phyloP scores from a whole-genome alignment of 2,888 invertebrate species.

The Seladonia tumulorum region DNA sequence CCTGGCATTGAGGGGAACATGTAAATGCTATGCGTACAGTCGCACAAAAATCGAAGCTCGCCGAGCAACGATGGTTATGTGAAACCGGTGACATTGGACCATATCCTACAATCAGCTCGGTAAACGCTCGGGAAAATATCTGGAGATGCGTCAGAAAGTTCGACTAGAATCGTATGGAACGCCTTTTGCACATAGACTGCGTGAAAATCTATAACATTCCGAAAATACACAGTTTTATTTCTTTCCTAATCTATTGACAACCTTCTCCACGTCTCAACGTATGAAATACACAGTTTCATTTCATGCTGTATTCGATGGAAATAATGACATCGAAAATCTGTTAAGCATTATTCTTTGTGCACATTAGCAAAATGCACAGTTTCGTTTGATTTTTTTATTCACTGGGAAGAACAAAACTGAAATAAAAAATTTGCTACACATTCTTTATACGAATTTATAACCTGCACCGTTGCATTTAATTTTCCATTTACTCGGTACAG shows the following conservation, averaged over 20 bases:
- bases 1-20: not conserved
- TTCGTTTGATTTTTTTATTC: not conserved
- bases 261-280: too few species aligned
- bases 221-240: not conserved
- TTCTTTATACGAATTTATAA: not conserved
- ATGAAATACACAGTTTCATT: not conserved
- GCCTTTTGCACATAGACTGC: not conserved
- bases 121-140: not conserved
- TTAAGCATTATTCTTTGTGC: not conserved
- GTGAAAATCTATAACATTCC: not conserved
- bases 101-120: not conserved
- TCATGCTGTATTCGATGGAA: not conserved
- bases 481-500: too few species aligned
- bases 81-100: not conserved
- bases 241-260: too few species aligned
- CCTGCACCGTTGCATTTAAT: too few species aligned
- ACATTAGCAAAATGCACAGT: not conserved
- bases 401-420: not conserved
- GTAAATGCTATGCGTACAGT: not conserved
- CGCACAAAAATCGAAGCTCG: constrained; percentile 3
- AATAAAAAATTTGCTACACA: too few species aligned
- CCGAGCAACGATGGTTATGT: not conserved
- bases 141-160: not conserved
- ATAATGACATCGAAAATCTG: not conserved
- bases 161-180: not conserved